Evolutionary conservation across 2,888 invertebrate species (phyloP).

Genomic region (Sminthurides aquaticus): DNA sequence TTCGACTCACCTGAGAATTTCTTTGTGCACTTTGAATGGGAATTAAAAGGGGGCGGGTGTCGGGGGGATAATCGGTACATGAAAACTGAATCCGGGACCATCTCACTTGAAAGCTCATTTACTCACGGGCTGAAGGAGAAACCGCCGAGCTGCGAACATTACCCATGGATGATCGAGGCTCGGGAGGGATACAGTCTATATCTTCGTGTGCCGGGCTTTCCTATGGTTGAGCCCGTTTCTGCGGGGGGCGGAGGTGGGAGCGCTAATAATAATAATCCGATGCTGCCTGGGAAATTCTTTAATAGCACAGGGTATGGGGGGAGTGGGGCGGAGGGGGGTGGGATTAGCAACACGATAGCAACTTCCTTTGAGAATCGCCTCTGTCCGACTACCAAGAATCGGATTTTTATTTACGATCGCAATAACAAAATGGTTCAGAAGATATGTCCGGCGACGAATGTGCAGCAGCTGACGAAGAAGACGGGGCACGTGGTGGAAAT

Average conservation of each 20-base stretch:
- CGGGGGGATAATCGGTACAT: constrained; percentile 41
- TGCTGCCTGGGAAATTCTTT: neutral
- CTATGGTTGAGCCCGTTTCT: constrained; percentile 30
- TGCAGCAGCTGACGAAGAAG: constrained; percentile 33
- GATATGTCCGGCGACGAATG: constrained; percentile 40
- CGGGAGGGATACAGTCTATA: constrained; percentile 72
- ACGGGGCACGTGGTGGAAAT: constrained; percentile 38
- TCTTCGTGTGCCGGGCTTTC: constrained; percentile 53
- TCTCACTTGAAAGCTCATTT: constrained; percentile 38
- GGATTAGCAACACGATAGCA: constrained; percentile 6
- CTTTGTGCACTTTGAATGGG: constrained; percentile 37
- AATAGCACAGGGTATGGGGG: neutral
- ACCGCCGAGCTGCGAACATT: constrained; percentile 54
- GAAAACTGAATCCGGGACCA: constrained; percentile 39
- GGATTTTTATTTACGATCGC: constrained; percentile 73
- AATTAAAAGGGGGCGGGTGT: constrained; percentile 35
- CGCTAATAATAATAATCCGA: neutral
- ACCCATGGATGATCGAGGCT: constrained; percentile 73
- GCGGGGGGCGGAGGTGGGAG: neutral
- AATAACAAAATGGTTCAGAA: constrained; percentile 36
- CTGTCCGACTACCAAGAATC: constrained; percentile 67
- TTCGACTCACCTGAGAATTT: constrained; percentile 40
- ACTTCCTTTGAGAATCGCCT: constrained; percentile 49
- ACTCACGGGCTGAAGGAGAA: constrained; percentile 34
- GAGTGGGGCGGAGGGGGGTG: neutral